Evolutionary conservation across 2,888 invertebrate genomes (phyloP).

Genomic region (Synergus laeviventris): DNA sequence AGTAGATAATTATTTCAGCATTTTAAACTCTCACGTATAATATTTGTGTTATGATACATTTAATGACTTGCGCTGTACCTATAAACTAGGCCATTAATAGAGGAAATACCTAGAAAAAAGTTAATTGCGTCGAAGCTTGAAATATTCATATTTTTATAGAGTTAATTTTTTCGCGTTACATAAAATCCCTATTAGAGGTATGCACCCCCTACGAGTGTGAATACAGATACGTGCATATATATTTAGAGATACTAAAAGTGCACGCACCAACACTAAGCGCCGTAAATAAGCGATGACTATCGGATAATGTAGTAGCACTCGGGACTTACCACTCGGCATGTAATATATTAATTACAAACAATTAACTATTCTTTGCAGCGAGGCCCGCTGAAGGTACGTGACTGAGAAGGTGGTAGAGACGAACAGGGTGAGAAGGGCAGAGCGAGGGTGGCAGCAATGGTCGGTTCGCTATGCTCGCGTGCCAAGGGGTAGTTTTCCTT

Average conservation of each 20-base stretch:
- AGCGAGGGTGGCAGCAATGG: constrained; percentile 62
- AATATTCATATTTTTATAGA: constrained; percentile 21
- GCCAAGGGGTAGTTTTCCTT: constrained; percentile 67
- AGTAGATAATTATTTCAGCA: too few relatives aligned
- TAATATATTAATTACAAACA: constrained; percentile 73
- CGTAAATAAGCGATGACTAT: constrained; percentile 61
- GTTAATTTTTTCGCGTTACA: constrained; percentile 24
- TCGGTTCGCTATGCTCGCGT: constrained; percentile 70
- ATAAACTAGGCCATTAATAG: constrained; percentile 19
- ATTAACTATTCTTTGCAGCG: constrained; percentile 67
- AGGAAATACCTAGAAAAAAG: constrained; percentile 16
- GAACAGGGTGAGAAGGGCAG: constrained; percentile 48
- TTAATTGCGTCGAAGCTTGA: constrained; percentile 9
- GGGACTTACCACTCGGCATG: constrained; percentile 64
- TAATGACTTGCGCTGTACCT: background rate
- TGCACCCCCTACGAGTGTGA: background rate
- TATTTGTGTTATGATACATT: background rate
- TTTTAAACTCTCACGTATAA: too few relatives aligned
- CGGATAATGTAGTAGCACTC: constrained; percentile 62
- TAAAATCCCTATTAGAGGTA: constrained; percentile 36
- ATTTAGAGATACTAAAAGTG: constrained; percentile 9
- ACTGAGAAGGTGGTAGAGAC: constrained; percentile 51
- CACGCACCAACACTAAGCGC: constrained; percentile 5
- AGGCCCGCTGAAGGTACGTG: constrained; percentile 51
- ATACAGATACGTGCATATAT: background rate